Evolutionary conservation across 2,113 vertebrate species (phyloP).

Genomic region (Penelope pileata): DNA sequence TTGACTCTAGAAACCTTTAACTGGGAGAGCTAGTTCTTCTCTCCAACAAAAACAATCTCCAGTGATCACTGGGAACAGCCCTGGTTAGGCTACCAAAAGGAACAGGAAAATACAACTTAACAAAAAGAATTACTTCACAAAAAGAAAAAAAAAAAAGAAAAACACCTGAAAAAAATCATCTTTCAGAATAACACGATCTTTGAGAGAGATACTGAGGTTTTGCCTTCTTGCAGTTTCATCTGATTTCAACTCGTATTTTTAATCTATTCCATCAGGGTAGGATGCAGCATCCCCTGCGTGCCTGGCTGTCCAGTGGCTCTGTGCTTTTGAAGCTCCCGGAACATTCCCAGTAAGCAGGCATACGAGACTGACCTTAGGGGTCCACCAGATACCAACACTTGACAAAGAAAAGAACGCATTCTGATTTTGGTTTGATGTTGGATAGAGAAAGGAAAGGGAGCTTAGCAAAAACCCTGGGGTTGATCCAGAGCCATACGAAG

Average conservation of each 20-base stretch:
- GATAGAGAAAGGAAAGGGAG: not conserved
- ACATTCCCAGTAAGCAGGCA: not conserved
- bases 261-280: not conserved
- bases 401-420: not conserved
- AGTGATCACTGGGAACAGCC: not conserved
- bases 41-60: not conserved
- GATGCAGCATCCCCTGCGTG: not conserved
- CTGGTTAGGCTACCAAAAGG: not conserved
- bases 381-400: not conserved
- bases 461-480: not conserved
- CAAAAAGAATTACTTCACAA: not conserved
- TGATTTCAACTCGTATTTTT: not conserved
- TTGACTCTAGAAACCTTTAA: not conserved
- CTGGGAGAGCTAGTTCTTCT: not conserved
- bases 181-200: not conserved
- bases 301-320: not conserved
- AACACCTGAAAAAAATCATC: not conserved
- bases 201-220: not conserved
- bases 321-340: not conserved
- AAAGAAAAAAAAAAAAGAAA: not conserved
- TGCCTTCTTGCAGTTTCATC: not conserved
- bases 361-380: not conserved
- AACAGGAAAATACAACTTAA: not conserved
- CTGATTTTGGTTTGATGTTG: not conserved
- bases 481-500: not conserved